Conservation (phyloP, 1,140 invertebrate genomes). For the Hycleus phaleratus region DNA sequence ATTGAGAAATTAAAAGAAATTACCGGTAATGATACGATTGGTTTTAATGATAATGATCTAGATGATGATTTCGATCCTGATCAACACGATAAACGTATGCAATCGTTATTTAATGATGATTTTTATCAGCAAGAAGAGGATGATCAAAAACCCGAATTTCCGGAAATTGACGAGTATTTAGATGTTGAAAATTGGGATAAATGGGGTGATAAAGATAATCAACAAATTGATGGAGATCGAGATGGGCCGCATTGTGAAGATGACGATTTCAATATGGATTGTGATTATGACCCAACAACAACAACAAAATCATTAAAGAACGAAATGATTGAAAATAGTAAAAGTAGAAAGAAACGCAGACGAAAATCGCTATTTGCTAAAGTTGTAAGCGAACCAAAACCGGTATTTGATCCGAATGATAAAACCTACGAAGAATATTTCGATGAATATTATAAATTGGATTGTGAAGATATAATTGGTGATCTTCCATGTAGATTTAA, state of each 20-base stretch:
- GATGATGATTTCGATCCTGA: conserved; percentile 90
- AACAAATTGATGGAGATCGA: conserved; percentile 15
- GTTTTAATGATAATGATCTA: conserved; percentile 54
- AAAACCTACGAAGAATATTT: conserved; percentile 81
- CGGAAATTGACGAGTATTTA: conserved; percentile 68
- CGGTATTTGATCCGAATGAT: conserved; percentile 73
- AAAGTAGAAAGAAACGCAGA: conserved; percentile 53
- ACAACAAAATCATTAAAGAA: conserved; percentile 38
- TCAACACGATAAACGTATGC: conserved; percentile 82
- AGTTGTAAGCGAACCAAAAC: conserved; percentile 59
- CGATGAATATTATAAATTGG: conserved; percentile 89
- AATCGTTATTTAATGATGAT: conserved; percentile 75
- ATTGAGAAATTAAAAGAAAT: conserved; percentile 80
- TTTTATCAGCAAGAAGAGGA: conserved; percentile 70
- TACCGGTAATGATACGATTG: conserved; percentile 44
- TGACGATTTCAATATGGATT: conserved; percentile 82
- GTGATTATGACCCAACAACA: conserved; percentile 64
- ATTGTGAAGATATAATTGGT: conserved; percentile 91
- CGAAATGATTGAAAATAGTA: conserved; percentile 52
- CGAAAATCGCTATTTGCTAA: conserved; percentile 62
- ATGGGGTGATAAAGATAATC: conserved; percentile 46
- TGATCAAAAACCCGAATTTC: conserved; percentile 73
- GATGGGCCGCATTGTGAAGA: conserved; percentile 63
- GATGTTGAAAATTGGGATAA: conserved; percentile 69
- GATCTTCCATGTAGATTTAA: conserved; percentile 89